Base-by-base conservation (phyloP, 2,113 vertebrate species). In the Sturnus vulgaris region DNA sequence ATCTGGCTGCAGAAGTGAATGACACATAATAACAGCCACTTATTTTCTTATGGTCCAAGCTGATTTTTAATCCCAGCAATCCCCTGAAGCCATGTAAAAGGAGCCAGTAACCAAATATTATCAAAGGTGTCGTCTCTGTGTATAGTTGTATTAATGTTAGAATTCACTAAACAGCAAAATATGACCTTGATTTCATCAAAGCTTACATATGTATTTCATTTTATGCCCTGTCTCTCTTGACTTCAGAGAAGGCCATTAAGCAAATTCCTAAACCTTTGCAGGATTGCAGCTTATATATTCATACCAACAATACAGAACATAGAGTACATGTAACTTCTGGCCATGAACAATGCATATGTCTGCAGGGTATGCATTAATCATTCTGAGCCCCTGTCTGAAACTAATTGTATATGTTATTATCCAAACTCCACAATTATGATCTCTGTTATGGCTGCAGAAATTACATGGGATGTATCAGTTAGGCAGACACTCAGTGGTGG, bases 361-460 rank as follows among this genome's bases (percentile, higher is more conserved):
- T 86, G 79, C 82, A 88, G 94, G 93, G 84, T 70, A 57, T 19
- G 49, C 91, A 92, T 92, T 91, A 79, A 91, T 96, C 95, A 85
- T 91, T 66, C 88, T 56, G 68, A 94, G 79, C 27, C 76, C n/a
- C 64, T 81, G 71, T 88, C 93, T 91, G 87, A 95, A 96, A 82
- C 78, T 88, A 96, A 94, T 95, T 95, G 84, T 79, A 85, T 83
- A 15, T 83, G 82, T 94, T 96, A 95, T 86, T 87, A 96, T 64
- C 82, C 92, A 90, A 86, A 95, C 88, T 13, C 52, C n/a, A n/a
- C 59, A 23, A 66, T 70, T 93, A 68, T 78, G 79, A 88, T 96
- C 79, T 93, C 85, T 90, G 64, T 92, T 92, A 88, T 10, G 3
- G 78, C 87, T 85, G 75, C 49, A 75, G 85, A 90, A 94, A 93